phyloP scores from a whole-genome alignment of 2,888 invertebrate genomes.

The Pristionchus entomophagus region DNA sequence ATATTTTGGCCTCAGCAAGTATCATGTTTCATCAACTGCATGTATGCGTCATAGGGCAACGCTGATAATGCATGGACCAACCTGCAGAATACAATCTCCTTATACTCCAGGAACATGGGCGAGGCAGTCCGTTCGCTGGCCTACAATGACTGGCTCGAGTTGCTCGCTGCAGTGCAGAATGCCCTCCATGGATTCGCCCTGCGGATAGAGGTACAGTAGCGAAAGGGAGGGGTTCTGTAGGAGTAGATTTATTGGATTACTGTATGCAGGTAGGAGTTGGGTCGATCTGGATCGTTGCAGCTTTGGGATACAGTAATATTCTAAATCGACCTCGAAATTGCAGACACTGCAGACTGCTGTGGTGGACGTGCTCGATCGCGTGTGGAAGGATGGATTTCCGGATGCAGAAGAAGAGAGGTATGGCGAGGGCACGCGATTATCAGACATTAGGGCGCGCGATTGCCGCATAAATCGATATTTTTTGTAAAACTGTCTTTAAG shows the following conservation, averaged over 20 bases:
- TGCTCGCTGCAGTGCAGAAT: conserved; percentile 83
- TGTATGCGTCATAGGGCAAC: no score
- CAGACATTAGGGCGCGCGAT: no score
- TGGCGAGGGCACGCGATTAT: background rate
- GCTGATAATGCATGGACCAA: no score
- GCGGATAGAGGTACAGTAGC: conserved; percentile 81
- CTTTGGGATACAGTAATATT: no score
- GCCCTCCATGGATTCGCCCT: conserved; percentile 84
- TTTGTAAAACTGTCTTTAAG: no score
- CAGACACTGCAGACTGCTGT: conserved; percentile 61
- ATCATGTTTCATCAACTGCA: background rate
- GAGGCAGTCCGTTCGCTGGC: conserved; percentile 82
- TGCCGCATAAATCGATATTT: no score
- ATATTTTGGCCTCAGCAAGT: no score
- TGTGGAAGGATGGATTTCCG: conserved; percentile 51
- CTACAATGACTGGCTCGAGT: conserved; percentile 83
- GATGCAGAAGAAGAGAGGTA: conserved; percentile 24
- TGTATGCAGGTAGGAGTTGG: no score
- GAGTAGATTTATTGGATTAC: background rate
- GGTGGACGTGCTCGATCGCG: conserved; percentile 55
- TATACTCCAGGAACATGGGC: conserved; percentile 77
- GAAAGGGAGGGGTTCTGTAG: background rate
- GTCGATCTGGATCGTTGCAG: no score
- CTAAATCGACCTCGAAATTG: background rate
- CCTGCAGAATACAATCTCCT: no score